A percentile compares a stretch with the other conserved stretches of the same genome.
Evolutionary conservation across 53 echinoderm and acorn worm species (phyloP).

Genomic region (Stichopus horrens): DNA sequence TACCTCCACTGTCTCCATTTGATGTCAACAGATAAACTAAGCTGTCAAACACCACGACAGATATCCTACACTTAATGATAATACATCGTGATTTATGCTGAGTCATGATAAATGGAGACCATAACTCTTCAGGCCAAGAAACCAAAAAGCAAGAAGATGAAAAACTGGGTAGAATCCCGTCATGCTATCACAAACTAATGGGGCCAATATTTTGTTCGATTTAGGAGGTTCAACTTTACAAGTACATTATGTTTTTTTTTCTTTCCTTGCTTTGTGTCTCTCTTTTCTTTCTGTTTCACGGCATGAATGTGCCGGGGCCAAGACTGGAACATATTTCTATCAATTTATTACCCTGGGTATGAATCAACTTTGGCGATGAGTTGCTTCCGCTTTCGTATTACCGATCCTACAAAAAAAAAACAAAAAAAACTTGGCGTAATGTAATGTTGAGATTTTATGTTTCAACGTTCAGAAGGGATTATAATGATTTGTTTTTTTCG

Average conservation of each 20-base stretch:
- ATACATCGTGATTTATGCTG: slow-evolving; percentile 42
- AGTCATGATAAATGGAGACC: slow-evolving; percentile 42
- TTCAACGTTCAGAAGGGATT: too few relatives aligned
- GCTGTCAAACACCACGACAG: slow-evolving; percentile 40
- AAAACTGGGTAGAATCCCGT: background rate
- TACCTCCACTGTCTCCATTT: slow-evolving; percentile 28
- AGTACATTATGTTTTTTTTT: background rate
- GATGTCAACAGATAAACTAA: slow-evolving; percentile 44
- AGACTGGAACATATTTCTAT: too few relatives aligned
- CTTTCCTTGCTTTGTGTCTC: background rate
- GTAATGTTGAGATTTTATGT: too few relatives aligned
- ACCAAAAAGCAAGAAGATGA: background rate
- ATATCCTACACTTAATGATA: slow-evolving; percentile 42
- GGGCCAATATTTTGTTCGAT: slow-evolving; percentile 18
- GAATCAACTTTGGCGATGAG: too few relatives aligned
- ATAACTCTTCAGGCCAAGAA: slow-evolving; percentile 8
- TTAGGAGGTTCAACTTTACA: background rate
- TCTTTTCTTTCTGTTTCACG: background rate
- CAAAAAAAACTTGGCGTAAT: too few relatives aligned
- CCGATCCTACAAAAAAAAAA: too few relatives aligned
- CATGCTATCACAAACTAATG: slow-evolving; percentile 14
- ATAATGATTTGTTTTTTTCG: too few relatives aligned
- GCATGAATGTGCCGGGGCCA: too few relatives aligned
- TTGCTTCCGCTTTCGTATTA: too few relatives aligned
- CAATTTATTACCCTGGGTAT: too few relatives aligned